A percentile compares a stretch with the other conserved stretches of the same genome.
phyloP scores from a whole-genome alignment of 2,797 vertebrate species.

The Hyperoplus lanceolatus region DNA sequence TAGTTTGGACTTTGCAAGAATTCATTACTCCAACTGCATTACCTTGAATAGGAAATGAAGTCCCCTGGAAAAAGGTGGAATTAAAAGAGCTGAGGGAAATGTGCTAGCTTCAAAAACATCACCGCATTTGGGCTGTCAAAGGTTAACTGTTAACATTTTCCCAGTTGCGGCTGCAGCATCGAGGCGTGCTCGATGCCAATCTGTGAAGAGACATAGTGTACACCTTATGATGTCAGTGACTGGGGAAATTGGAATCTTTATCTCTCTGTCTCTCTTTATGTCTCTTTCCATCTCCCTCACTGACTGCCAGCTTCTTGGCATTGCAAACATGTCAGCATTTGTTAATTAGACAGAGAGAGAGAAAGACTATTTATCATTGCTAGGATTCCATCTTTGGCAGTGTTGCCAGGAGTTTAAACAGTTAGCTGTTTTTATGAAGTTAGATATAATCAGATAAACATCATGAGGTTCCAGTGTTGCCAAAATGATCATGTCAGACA shows the following conservation, averaged over 20 bases:
- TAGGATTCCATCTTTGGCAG: slow-evolving; percentile 43
- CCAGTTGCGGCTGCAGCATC: slow-evolving; percentile 44
- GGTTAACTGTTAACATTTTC: slow-evolving; percentile 81
- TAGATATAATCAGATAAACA: slow-evolving; percentile 60
- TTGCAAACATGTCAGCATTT: slow-evolving; percentile 69
- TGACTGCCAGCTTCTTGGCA: slow-evolving; percentile 60
- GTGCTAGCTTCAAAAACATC: slow-evolving; percentile 69
- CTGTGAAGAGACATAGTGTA: slow-evolving; percentile 67
- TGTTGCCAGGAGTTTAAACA: slow-evolving; percentile 43
- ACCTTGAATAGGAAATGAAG: slow-evolving; percentile 81
- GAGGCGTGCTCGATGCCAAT: slow-evolving; percentile 73
- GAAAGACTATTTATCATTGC: slow-evolving; percentile 41
- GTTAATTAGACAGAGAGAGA: slow-evolving; percentile 77
- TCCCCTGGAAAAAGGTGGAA: slow-evolving; percentile 69
- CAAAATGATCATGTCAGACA: slow-evolving; percentile 23
- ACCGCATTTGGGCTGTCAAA: slow-evolving; percentile 61
- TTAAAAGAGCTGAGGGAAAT: slow-evolving; percentile 68
- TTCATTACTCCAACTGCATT: slow-evolving; percentile 77
- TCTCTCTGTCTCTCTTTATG: slow-evolving; percentile 66
- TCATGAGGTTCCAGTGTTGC: slow-evolving; percentile 35
- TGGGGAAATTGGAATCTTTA: slow-evolving; percentile 86
- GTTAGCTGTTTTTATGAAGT: slow-evolving; percentile 56
- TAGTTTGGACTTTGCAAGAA: slow-evolving; percentile 76
- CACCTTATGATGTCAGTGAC: slow-evolving; percentile 80
- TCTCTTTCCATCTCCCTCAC: slow-evolving; percentile 43